Conservation (phyloP, 2,797 vertebrate genomes). For the Clarias platycephalus region DNA sequence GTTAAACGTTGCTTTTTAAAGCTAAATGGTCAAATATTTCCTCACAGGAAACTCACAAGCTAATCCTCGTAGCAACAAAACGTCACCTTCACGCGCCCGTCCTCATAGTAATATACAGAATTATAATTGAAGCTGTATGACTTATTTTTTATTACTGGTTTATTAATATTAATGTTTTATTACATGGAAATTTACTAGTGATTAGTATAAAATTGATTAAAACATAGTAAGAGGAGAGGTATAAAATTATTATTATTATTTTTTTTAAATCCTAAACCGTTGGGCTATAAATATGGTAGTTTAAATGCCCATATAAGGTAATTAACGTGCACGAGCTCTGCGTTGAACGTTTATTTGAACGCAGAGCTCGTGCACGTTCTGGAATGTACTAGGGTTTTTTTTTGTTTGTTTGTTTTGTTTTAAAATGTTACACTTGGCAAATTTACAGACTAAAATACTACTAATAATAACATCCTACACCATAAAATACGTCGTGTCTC, state of each 20-base stretch:
- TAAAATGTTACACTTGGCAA: too few relatives aligned
- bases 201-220: too few relatives aligned
- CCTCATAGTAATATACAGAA: not conserved
- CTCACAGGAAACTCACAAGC: not conserved
- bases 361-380: too few relatives aligned
- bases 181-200: not conserved
- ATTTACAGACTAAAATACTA: not conserved
- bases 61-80: not conserved
- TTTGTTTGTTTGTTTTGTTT: too few relatives aligned
- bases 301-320: slow-evolving; percentile 4
- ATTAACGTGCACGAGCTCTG: not conserved
- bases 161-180: not conserved
- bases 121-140: not conserved
- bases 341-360: too few relatives aligned
- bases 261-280: not conserved
- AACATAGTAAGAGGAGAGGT: not conserved
- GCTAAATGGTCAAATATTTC: not conserved
- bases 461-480: not conserved
- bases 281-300: not conserved
- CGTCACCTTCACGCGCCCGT: not conserved
- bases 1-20: not conserved
- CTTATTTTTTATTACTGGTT: not conserved
- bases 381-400: too few relatives aligned
- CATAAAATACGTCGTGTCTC: not conserved
- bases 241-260: too few relatives aligned